Percentiles rank a stretch among this genome's conserved stretches.
Conservation (phyloP, 2,113 vertebrate species). For the Psilopogon haemacephalus region DNA sequence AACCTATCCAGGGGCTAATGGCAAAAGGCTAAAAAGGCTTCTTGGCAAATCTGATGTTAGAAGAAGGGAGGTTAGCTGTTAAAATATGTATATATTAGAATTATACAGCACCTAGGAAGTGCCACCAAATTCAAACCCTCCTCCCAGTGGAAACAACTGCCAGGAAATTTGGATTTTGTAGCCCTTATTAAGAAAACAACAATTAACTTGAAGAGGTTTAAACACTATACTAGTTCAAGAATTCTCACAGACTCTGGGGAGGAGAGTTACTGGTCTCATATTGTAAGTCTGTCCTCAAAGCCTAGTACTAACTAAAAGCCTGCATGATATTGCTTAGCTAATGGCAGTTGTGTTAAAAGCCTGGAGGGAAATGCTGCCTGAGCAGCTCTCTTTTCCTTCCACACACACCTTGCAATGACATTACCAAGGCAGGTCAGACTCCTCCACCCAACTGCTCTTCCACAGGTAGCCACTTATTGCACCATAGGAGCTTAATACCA, state of each 20-base stretch:
- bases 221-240: background rate
- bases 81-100: background rate
- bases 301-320: background rate
- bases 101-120: background rate
- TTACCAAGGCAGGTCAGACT: background rate
- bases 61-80: background rate
- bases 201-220: background rate
- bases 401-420: background rate
- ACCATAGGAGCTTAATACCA: background rate
- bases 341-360: background rate
- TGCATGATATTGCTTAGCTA: background rate
- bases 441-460: background rate
- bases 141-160: background rate
- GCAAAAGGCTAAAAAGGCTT: background rate
- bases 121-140: background rate
- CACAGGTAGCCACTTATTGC: background rate
- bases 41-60: background rate
- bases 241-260: background rate
- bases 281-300: background rate
- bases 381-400: background rate
- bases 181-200: background rate
- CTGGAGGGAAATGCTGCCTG: background rate
- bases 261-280: background rate
- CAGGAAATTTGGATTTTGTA: background rate
- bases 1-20: background rate